Conservation (phyloP, 2,797 vertebrate genomes). For the Pangasius sanitwongsei region DNA sequence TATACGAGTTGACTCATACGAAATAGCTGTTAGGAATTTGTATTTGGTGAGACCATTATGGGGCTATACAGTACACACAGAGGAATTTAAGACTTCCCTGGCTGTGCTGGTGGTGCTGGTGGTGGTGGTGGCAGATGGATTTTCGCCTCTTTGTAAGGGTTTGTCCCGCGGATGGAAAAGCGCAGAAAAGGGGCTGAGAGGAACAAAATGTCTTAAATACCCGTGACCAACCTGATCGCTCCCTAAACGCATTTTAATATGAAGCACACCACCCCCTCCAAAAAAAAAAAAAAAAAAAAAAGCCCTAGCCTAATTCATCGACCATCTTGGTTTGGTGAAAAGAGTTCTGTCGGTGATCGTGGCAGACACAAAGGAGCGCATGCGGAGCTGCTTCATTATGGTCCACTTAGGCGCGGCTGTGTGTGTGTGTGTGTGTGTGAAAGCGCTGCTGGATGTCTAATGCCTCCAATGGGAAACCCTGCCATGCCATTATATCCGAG, state of each 20-base stretch:
- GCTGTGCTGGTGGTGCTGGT: neutral
- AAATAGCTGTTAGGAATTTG: neutral
- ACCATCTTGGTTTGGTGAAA: slow-evolving; percentile 84
- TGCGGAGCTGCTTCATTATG: slow-evolving; percentile 93
- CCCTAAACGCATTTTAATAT: slow-evolving; percentile 92
- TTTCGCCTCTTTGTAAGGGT: slow-evolving; percentile 81
- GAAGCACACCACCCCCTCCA: slow-evolving; percentile 57
- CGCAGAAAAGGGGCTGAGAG: slow-evolving; percentile 75
- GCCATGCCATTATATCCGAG: slow-evolving; percentile 85
- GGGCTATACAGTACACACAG: neutral
- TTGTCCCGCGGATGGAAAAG: slow-evolving; percentile 67
- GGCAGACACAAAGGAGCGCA: slow-evolving; percentile 85
- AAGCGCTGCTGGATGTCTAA: slow-evolving; percentile 82
- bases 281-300: slow-evolving; percentile 55
- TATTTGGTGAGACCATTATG: neutral
- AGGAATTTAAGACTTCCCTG: neutral
- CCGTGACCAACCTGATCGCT: slow-evolving; percentile 83
- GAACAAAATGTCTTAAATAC: slow-evolving; percentile 89
- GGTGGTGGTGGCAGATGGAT: slow-evolving; percentile 87
- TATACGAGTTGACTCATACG: neutral
- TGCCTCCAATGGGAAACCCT: slow-evolving; percentile 85
- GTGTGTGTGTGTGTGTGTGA: slow-evolving; percentile 76
- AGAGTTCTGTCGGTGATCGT: slow-evolving; percentile 83
- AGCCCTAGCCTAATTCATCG: slow-evolving; percentile 85
- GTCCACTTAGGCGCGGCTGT: slow-evolving; percentile 85